Evolutionary conservation across 92 coral and sea anemone genomes (phyloP), one percentile per base, ranked within the genome.

Genomic region (Diadumene lineata): DNA sequence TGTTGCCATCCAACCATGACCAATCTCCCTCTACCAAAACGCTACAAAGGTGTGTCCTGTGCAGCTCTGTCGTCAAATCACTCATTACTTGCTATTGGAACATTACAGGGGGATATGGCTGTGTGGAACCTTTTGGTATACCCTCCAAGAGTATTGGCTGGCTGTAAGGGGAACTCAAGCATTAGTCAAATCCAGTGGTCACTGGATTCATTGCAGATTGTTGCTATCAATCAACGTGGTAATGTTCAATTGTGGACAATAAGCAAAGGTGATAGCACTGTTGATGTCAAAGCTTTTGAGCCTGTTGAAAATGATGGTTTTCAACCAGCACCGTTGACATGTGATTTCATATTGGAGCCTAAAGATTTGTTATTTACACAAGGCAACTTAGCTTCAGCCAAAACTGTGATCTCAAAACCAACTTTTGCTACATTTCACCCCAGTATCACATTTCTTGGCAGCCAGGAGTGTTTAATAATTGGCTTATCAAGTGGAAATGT

Each of bases 101-200:
- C 88, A 21, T 80, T 79, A 17, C 97, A 88, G 62, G 97, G 97
- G 11, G 97, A 91, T 60, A 79, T 91, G 50, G 81, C 79, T 8
- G 79, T 87, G 15, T 91, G 92, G 97, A 90, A 91, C 72, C 82
- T 91, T 0, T 25, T 60, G n/a, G 43, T 72, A 34, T 74, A 77
- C 60, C 97, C 97, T 43, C 97, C 97, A 7, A 88, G 92, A 30
- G 82, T 91, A 75, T 61, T 91, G 50, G 79, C 89, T 31, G 81
- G 86, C 29, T 64, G 84, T 53, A 89, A 81, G 64, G 87, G 92
- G 6, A 84, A 74, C 51, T 26, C 72, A 23, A 77, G 53, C 76
- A 60, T 91, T n/a, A 44, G 24, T 11, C 69, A 82, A 38, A 76
- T 91, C 0, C 76, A 83, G 31, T 91, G 97, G 97, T 76, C 88